Evolutionary conservation across 2,888 invertebrate genomes (phyloP), one percentile per base, ranked within the genome.

Genomic region (Cylloceria caligata): DNA sequence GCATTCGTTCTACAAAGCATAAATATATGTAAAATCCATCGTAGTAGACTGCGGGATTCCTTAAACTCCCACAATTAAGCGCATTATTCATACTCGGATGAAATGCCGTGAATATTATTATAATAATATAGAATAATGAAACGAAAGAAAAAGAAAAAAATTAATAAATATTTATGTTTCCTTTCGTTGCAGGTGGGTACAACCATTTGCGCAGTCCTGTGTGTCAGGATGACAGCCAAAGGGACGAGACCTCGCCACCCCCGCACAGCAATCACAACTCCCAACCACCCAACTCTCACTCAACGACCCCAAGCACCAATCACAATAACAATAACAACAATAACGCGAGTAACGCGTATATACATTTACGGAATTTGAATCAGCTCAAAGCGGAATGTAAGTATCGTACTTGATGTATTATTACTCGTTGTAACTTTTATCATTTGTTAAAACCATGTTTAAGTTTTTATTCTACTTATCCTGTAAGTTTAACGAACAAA

Each of bases 191-290:
- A 94, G 94, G 94, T 85, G 94, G 94, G 81, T 94, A 94, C 90
- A 94, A 94, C 86, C 94, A 94, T 87, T 89, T 94, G 85, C 93
- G 94, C 88, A 94, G 94, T 92, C 94, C 94, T 65, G 93, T 93
- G 65, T 94, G 94, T 90, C 93, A 90, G 81, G 91, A 91, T 67
- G 90, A 90, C 71, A 89, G 84, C 72, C 91, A 91, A 87, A 90
- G 93, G 86, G 92, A 93, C 86, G 93, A 93, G 78, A 89, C 90
- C 60, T 92, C 93, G 47, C 93, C 93, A 47, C 92, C 93, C 68
- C 88, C 88, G 62, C 92, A 92, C 68, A 82, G 67, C 79, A 89
- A 89, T 84, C 91, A 91, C 85, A 91, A 86, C 83, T 87, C 89
- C 68, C 92, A 92, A 87, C 85, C 92, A 19, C 89, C 91, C 47